Base-by-base conservation (phyloP, 1,140 invertebrate genomes). In the Linepithema humile region DNA sequence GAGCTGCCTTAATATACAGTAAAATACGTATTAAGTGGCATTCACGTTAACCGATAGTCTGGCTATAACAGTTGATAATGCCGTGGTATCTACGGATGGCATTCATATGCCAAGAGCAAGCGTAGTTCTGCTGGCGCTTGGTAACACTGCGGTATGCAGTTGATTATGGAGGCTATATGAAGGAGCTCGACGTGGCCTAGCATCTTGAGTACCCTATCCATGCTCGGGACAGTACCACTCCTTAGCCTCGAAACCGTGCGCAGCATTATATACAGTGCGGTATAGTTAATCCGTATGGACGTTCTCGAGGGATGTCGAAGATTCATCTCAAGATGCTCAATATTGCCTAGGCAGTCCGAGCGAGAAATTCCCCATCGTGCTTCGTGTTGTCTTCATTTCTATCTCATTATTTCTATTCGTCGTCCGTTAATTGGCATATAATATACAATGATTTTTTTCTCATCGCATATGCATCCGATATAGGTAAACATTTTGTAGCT, bases 131-230 rank as follows among this genome's bases (percentile, higher is more conserved):
- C 87, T 85, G 89, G 85, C 77, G 88, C 84, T 80, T 91, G 85
- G 91, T 92, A 92, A 92, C 90, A 92, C 86, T 92, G 91, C 80
- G 91, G 91, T 91, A 92, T 92, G 91, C 90, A 92, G 91, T 92
- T 92, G 91, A 92, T 92, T 92, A 92, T 92, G 89, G 91, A 91
- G 88, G 91, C 90, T 92, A 90, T 91, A 92, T 91, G 90, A 92
- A 92, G 91, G 91, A 89, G 87, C 90, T 87, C 89, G 90, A 92
- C 90, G 91, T 92, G 91, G 90, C 89, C 91, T 86, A 92, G 90
- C 91, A 92, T 92, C 91, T 92, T 92, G 91, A 92, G 90, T 92
- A 91, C 90, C 89, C 89, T 88, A 91, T 91, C 88, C 89, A 69
- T 86, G 77, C 82, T 87, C 85, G 62, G 72, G 62, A 77, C 84